Conservation (phyloP, 2,113 vertebrate genomes). For the Collichthys lucidus region DNA sequence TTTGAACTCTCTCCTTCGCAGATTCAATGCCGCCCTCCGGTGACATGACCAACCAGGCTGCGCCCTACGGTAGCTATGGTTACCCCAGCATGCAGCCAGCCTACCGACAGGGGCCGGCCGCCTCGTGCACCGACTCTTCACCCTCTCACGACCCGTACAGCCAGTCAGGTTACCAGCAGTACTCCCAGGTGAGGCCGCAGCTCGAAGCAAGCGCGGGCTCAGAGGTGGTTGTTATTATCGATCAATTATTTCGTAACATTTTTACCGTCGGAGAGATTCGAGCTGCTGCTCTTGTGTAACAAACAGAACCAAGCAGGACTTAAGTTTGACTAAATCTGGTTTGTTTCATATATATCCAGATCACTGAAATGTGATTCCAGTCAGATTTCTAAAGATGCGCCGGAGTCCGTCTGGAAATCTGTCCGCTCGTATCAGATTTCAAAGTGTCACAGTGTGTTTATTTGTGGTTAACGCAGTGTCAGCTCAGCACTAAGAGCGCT, state of each 20-base stretch:
- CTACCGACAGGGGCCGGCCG: slow-evolving; percentile 85
- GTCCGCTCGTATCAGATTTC: too few species aligned
- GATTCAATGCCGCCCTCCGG: slow-evolving; percentile 79
- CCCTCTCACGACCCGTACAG: slow-evolving; percentile 80
- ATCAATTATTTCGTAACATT: neutral
- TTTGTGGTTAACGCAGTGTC: too few species aligned
- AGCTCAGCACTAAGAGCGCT: too few species aligned
- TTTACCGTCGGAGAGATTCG: neutral
- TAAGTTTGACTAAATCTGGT: neutral
- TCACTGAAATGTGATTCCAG: too few species aligned
- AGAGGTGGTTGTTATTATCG: too few species aligned
- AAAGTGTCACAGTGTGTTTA: too few species aligned
- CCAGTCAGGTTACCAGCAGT: slow-evolving; percentile 77
- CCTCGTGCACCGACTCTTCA: slow-evolving; percentile 75
- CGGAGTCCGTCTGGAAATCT: too few species aligned
- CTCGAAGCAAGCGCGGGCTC: neutral
- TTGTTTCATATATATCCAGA: too few species aligned
- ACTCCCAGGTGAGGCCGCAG: slow-evolving; percentile 60
- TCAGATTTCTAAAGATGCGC: too few species aligned
- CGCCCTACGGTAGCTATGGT: slow-evolving; percentile 88
- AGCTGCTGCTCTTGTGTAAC: neutral
- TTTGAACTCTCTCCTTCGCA: slow-evolving; percentile 36
- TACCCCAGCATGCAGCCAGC: slow-evolving; percentile 90
- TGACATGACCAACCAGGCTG: slow-evolving; percentile 82
- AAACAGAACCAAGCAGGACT: too few species aligned